phyloP scores from a whole-genome alignment of 2,888 invertebrate genomes.

The Ischnura elegans region DNA sequence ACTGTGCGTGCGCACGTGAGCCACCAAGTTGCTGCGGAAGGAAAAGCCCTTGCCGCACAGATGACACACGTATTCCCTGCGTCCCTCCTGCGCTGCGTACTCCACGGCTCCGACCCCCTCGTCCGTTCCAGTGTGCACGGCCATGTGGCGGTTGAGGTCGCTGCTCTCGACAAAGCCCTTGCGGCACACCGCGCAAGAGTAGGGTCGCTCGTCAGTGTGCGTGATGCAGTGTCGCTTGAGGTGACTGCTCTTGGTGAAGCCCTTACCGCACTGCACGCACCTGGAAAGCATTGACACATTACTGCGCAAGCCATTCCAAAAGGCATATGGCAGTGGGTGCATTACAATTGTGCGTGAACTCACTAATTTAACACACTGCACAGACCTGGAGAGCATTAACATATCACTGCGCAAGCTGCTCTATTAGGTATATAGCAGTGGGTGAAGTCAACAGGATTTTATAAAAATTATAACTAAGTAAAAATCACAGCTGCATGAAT shows the following conservation, averaged over 20 bases:
- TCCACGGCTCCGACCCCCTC: neutral
- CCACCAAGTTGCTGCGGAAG: neutral
- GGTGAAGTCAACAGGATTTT: no score
- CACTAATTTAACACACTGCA: no score
- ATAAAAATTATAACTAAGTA: no score
- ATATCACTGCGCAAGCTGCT: no score
- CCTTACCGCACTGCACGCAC: slow-evolving; percentile 10
- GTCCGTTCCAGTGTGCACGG: neutral
- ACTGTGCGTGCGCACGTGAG: slow-evolving; percentile 31
- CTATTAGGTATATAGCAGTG: no score
- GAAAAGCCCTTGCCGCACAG: slow-evolving; percentile 39
- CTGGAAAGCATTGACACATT: no score
- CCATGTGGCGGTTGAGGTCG: slow-evolving; percentile 24
- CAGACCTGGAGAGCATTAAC: no score
- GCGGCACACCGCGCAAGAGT: neutral
- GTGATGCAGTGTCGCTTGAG: slow-evolving; percentile 16
- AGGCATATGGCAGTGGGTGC: no score
- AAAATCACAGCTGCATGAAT: no score
- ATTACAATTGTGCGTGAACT: no score
- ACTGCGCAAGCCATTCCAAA: no score
- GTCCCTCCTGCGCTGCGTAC: no score
- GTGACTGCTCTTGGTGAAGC: slow-evolving; percentile 25
- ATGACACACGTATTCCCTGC: neutral
- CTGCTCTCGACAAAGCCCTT: slow-evolving; percentile 26
- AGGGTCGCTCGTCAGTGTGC: slow-evolving; percentile 16